Evolutionary conservation across 2,113 vertebrate genomes (phyloP).

Genomic region (Xenopus borealis): DNA sequence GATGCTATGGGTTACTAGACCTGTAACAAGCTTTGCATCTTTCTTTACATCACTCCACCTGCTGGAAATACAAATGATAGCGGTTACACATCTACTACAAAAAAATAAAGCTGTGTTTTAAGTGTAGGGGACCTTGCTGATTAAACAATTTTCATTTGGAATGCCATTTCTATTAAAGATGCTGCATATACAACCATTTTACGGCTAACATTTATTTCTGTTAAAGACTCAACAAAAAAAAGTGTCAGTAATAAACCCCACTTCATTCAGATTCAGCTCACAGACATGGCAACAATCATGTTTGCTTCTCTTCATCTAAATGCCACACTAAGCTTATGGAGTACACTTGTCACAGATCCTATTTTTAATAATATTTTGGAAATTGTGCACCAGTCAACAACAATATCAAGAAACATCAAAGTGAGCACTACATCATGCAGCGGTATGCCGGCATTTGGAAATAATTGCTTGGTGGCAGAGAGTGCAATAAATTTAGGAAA

Average conservation of each 20-base stretch:
- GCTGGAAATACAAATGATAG: too few relatives aligned
- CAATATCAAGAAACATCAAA: constrained; percentile 18
- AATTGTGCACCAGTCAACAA: constrained; percentile 23
- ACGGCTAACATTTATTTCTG: too few relatives aligned
- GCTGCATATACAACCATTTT: too few relatives aligned
- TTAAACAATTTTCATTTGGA: too few relatives aligned
- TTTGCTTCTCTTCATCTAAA: background rate
- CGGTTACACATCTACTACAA: too few relatives aligned
- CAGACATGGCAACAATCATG: background rate
- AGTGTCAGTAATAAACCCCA: background rate
- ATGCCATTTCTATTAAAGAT: too few relatives aligned
- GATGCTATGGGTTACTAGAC: too few relatives aligned
- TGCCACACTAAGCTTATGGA: background rate
- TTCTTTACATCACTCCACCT: too few relatives aligned
- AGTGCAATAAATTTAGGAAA: constrained; percentile 34
- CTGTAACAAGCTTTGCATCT: too few relatives aligned
- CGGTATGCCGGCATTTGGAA: constrained; percentile 27
- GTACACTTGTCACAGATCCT: constrained; percentile 1
- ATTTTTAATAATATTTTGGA: background rate
- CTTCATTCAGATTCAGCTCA: background rate
- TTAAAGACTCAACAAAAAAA: too few relatives aligned
- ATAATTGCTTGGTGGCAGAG: constrained; percentile 38
- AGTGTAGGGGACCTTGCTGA: too few relatives aligned
- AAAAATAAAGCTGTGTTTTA: too few relatives aligned
- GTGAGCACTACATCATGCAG: constrained; percentile 21